Evolutionary conservation across 2,888 invertebrate species (phyloP), one percentile per base, ranked within the genome.

Genomic region (Heteropelma amictum): DNA sequence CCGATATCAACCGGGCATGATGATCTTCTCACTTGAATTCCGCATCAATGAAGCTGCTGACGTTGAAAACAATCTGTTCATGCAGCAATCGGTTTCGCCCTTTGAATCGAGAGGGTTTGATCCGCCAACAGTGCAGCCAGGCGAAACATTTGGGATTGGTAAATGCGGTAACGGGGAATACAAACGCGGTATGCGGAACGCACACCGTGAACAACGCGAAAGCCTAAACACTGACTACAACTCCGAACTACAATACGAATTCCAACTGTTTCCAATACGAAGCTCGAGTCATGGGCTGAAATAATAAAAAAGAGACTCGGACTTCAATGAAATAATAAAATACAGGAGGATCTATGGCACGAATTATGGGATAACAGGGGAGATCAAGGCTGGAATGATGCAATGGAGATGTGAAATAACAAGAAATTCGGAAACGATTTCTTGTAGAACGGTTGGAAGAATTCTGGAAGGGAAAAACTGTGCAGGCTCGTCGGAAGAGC

Each of bases 381-480:
- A 7, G 33, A 60, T 26, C 17, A 40, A 2, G 35, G 45, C 10
- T 74, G 71, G n/a, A 53, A 72, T 53, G 64, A 42, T 17, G 65
- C 61, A 47, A 71, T 12, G 8, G 60, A 60, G 28, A 71, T 72
- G 26, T 68, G 72, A 64, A 75, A 64, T 49, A 63, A 47, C 47
- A 80, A 80, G 45, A 77, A 56, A 26, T 68, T 74, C 51, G 69
- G 74, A 47, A 74, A 28, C n/a, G n/a, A n/a, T n/a, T n/a, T 30
- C 70, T 76, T 51, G 47, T 23, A 21, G 19, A 40, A 23, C 56
- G 26, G 23, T 33, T 17, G 14, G 6, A 14, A 12, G n/a, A 58
- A 8, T 28, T 42, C 30, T 38, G 14, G 21, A 14, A 56, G 1
- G 40, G 21, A 7, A 33, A 30, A 26, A 21, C 35, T 54, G 14